These are phyloP conservation scores for Meloidogyne chitwoodi DNA, from an alignment of 1,140 invertebrate genomes.

Conservation along the genomic window DNA sequence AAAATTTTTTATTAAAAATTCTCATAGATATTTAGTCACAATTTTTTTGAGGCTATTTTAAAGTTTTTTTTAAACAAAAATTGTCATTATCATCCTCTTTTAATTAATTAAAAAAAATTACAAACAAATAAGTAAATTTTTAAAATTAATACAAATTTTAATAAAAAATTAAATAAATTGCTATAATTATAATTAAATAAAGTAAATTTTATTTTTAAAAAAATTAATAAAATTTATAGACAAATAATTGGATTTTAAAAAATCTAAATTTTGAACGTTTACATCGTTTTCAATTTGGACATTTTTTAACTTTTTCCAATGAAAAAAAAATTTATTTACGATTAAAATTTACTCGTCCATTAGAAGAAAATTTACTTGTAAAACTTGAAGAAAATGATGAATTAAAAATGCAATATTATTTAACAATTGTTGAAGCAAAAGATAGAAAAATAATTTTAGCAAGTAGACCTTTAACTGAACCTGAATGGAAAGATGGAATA, in stretches of 20 bases:
- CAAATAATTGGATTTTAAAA: background rate
- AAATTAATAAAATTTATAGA: background rate
- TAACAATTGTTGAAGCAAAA: background rate
- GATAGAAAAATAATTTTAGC: background rate
- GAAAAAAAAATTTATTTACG: background rate
- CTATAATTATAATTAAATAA: no score
- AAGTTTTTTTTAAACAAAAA: no score
- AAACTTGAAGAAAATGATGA: background rate
- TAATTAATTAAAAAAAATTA: no score
- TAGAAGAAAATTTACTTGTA: background rate
- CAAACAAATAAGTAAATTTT: no score
- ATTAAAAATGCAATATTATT: background rate
- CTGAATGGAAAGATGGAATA: background rate
- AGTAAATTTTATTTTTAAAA: no score
- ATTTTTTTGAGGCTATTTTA: no score
- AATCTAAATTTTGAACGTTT: background rate
- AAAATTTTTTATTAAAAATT: background rate
- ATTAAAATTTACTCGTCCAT: background rate
- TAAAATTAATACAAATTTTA: no score
- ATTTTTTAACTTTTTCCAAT: background rate
- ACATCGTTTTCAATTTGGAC: background rate
- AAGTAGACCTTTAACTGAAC: background rate
- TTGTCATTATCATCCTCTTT: no score
- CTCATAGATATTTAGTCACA: no score
- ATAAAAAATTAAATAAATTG: no score